phyloP scores from a whole-genome alignment of 2,113 vertebrate genomes.

The Cacatua alba region DNA sequence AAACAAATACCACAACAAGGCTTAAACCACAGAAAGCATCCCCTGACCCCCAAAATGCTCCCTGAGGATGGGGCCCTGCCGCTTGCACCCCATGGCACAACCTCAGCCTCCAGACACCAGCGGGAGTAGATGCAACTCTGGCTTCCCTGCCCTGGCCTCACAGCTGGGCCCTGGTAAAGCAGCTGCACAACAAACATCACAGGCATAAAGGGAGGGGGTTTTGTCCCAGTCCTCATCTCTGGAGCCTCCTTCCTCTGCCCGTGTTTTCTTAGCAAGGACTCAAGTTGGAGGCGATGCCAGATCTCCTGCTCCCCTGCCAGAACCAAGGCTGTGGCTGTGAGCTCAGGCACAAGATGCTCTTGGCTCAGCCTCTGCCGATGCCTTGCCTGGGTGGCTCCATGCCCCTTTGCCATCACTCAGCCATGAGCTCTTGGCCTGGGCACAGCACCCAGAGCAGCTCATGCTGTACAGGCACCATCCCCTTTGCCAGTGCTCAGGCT shows the following conservation, averaged over 20 bases:
- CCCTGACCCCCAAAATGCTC: neutral
- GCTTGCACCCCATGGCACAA: fast-evolving
- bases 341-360: neutral
- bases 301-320: neutral
- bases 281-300: fast-evolving
- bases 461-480: fast-evolving
- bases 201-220: fast-evolving
- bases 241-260: neutral
- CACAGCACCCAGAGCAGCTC: fast-evolving
- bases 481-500: fast-evolving
- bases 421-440: neutral
- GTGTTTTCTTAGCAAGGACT: neutral
- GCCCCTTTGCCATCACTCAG: neutral
- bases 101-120: neutral
- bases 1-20: conserved; percentile 25
- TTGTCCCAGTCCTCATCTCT: fast-evolving
- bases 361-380: fast-evolving
- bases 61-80: neutral
- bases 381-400: fast-evolving
- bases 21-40: neutral
- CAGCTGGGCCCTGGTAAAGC: neutral
- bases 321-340: fast-evolving
- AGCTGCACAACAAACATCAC: fast-evolving
- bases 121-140: fast-evolving
- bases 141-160: neutral